phyloP scores from a whole-genome alignment of 2,888 invertebrate genomes.

The Eupithecia dodoneata region DNA sequence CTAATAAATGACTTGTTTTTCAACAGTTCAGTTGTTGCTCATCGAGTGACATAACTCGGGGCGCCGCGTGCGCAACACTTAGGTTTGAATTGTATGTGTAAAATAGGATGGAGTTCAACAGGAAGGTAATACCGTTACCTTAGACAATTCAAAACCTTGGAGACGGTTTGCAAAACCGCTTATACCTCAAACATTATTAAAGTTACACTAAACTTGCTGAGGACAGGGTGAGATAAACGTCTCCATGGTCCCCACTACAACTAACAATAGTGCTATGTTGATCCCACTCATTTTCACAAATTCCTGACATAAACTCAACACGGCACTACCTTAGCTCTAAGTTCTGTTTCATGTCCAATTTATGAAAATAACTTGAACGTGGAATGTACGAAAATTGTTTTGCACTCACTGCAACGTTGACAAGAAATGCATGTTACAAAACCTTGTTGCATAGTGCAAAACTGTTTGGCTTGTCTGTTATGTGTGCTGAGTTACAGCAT shows the following conservation, averaged over 20 bases:
- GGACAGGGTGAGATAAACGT: slow-evolving; percentile 46
- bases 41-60: slow-evolving; percentile 83
- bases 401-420: slow-evolving; percentile 56
- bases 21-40: slow-evolving; percentile 84
- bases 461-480: slow-evolving; percentile 67
- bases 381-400: slow-evolving; percentile 67
- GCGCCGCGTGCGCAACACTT: slow-evolving; percentile 83
- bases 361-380: slow-evolving; percentile 68
- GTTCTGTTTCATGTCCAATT: slow-evolving; percentile 70
- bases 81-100: slow-evolving; percentile 83
- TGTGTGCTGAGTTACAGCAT: slow-evolving; percentile 79
- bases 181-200: slow-evolving; percentile 1
- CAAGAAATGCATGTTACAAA: slow-evolving; percentile 30
- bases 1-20: slow-evolving; percentile 84
- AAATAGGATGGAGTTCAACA: slow-evolving; percentile 80
- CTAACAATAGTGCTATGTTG: slow-evolving; percentile 65
- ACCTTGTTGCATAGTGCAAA: slow-evolving; percentile 59
- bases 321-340: slow-evolving; percentile 64
- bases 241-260: slow-evolving; percentile 64
- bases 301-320: slow-evolving; percentile 58
- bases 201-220: not conserved
- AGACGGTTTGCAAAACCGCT: slow-evolving; percentile 53
- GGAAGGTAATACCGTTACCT: slow-evolving; percentile 81
- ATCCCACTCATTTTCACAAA: slow-evolving; percentile 46
- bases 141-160: slow-evolving; percentile 74